A percentile compares a stretch with the other conserved stretches of the same genome.
Evolutionary conservation across 2,888 invertebrate genomes (phyloP).

Genomic region (Ormyrus pomaceus): DNA sequence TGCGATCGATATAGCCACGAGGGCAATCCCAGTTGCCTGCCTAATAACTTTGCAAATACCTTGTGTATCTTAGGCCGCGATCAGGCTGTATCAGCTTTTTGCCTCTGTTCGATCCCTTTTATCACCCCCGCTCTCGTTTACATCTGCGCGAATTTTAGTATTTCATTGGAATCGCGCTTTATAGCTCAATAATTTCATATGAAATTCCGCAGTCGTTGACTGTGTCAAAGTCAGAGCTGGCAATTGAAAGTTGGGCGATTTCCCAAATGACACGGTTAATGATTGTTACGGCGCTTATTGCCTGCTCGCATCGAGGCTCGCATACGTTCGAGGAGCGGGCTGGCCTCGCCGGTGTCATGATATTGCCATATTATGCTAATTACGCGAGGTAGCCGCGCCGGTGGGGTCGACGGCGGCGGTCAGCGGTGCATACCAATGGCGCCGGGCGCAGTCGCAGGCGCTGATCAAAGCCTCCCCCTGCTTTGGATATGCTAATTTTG

Average conservation of each 20-base stretch:
- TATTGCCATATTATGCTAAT: constrained; percentile 73
- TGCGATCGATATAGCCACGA: constrained; percentile 66
- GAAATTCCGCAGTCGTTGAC: too few species aligned
- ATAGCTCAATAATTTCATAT: too few species aligned
- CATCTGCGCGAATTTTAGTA: too few species aligned
- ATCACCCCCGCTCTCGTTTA: too few species aligned
- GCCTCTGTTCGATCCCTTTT: too few species aligned
- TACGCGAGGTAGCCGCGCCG: constrained; percentile 62
- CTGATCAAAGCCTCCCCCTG: constrained; percentile 68
- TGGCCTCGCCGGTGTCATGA: constrained; percentile 64
- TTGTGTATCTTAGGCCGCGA: constrained; percentile 57
- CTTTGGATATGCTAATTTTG: constrained; percentile 68
- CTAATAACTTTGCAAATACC: constrained; percentile 72
- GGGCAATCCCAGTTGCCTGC: constrained; percentile 67
- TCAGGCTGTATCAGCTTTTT: constrained; percentile 27
- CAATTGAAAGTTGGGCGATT: constrained; percentile 58
- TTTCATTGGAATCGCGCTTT: too few species aligned
- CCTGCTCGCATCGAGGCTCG: constrained; percentile 58
- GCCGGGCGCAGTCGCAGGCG: constrained; percentile 61
- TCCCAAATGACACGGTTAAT: constrained; percentile 60
- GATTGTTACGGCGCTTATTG: constrained; percentile 47
- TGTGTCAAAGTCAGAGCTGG: too few species aligned
- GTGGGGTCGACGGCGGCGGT: constrained; percentile 35
- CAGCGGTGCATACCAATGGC: constrained; percentile 69
- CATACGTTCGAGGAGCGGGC: neutral